Percentiles rank a stretch among this genome's conserved stretches.
These are phyloP conservation scores for Agelastica alni DNA, from an alignment of 2,888 invertebrate genomes.

Conservation along the genomic window DNA sequence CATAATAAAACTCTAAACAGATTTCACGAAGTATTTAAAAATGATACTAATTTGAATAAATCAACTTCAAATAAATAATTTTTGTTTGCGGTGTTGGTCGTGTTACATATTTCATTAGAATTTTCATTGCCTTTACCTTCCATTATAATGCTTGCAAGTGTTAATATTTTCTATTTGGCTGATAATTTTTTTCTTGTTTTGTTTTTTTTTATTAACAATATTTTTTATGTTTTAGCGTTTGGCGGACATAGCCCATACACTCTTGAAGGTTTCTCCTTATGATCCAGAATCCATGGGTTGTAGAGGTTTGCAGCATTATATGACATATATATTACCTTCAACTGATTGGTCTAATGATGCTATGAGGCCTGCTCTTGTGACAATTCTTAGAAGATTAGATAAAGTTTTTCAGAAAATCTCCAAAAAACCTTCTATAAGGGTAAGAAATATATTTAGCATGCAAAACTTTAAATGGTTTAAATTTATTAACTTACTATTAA, in stretches of 20 bases:
- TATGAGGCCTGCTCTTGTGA: constrained; percentile 87
- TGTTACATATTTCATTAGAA: too few relatives aligned
- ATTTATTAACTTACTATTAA: neutral
- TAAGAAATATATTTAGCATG: too few relatives aligned
- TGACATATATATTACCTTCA: constrained; percentile 89
- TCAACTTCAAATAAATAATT: too few relatives aligned
- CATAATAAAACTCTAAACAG: too few relatives aligned
- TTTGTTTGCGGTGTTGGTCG: too few relatives aligned
- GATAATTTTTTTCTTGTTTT: too few relatives aligned
- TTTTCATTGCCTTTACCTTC: too few relatives aligned
- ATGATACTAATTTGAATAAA: too few relatives aligned
- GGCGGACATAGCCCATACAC: constrained; percentile 94
- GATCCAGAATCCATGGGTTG: constrained; percentile 98
- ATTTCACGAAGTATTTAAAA: too few relatives aligned
- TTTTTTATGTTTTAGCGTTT: constrained; percentile 67
- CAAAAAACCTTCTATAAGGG: constrained; percentile 90
- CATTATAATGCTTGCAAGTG: too few relatives aligned
- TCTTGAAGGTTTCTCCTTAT: constrained; percentile 96
- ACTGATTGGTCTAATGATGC: constrained; percentile 96
- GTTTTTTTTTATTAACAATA: too few relatives aligned
- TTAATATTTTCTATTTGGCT: too few relatives aligned
- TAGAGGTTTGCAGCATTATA: constrained; percentile 88
- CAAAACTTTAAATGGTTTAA: neutral
- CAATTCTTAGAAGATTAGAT: constrained; percentile 89
- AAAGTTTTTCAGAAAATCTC: constrained; percentile 97